Conservation (phyloP, 92 coral and sea anemone species). For the Ricordea florida region DNA sequence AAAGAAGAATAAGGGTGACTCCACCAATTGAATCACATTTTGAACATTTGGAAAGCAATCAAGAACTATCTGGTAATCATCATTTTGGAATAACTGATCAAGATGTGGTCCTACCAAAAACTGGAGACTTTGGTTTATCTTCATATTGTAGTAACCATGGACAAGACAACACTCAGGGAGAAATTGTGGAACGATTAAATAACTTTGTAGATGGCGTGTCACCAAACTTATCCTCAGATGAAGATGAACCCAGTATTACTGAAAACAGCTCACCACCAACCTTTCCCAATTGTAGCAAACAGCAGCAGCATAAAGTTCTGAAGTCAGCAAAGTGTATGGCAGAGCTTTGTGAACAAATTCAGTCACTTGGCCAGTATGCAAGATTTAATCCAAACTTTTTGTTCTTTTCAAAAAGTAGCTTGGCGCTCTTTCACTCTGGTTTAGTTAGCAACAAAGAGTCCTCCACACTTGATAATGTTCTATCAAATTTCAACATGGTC, state of each 20-base stretch:
- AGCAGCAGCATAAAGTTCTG: not conserved
- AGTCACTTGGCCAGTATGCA: constrained; percentile 9
- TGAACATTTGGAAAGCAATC: not conserved
- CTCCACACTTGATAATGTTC: constrained; percentile 11
- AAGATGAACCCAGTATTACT: not conserved
- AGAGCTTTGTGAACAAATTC: not conserved
- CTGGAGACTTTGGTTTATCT: not conserved
- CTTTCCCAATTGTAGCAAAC: not conserved
- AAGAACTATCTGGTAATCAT: not conserved
- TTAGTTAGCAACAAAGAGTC: constrained; percentile 15
- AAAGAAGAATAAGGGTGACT: constrained; percentile 23
- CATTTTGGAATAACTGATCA: not conserved
- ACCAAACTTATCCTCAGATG: constrained; percentile 12
- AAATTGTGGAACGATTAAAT: not conserved
- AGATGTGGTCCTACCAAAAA: not conserved
- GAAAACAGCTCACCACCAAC: not conserved
- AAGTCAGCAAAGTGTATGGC: not conserved
- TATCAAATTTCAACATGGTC: constrained; percentile 45
- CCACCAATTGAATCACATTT: constrained; percentile 23
- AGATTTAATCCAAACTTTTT: not conserved
- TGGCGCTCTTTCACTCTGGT: constrained; percentile 30
- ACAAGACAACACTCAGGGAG: not conserved
- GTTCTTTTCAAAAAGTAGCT: constrained; percentile 33
- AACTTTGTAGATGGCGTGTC: not conserved
- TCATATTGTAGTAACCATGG: not conserved